phyloP scores from a whole-genome alignment of 1,140 invertebrate species.

The Drosophila pectinifera region DNA sequence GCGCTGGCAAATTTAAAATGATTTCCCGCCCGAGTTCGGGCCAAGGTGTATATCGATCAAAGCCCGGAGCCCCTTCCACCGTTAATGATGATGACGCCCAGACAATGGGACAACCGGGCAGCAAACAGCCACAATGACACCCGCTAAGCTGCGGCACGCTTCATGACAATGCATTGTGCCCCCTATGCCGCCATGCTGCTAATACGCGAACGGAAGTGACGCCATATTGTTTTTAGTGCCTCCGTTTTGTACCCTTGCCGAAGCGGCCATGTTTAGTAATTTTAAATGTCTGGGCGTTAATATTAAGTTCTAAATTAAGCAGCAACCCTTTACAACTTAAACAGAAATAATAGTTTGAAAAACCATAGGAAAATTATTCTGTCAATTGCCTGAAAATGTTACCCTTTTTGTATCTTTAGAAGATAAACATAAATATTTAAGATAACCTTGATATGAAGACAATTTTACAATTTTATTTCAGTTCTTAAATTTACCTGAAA shows the following conservation, averaged over 20 bases:
- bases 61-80: slow-evolving; percentile 29
- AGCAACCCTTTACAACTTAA: too few species aligned
- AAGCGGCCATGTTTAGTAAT: too few species aligned
- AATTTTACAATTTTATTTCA: too few species aligned
- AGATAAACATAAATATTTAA: too few species aligned
- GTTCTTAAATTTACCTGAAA: too few species aligned
- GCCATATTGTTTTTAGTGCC: slow-evolving; percentile 75
- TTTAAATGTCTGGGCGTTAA: too few species aligned
- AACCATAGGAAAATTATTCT: too few species aligned
- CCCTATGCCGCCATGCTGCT: slow-evolving; percentile 29
- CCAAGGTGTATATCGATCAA: slow-evolving; percentile 76
- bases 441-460: too few species aligned
- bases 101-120: slow-evolving; percentile 35
- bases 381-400: too few species aligned
- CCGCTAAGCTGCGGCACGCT: slow-evolving; percentile 63
- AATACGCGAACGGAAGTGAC: slow-evolving; percentile 75
- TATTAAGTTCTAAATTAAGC: too few species aligned
- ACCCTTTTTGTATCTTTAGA: too few species aligned
- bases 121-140: slow-evolving; percentile 58
- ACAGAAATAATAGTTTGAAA: too few species aligned
- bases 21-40: slow-evolving; percentile 27
- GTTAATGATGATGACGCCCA: slow-evolving; percentile 75
- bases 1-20: slow-evolving; percentile 55
- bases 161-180: slow-evolving; percentile 59
- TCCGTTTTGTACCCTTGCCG: not conserved